These are phyloP conservation scores for Cabera pusaria DNA, from an alignment of 2,888 invertebrate species.

Conservation along the genomic window DNA sequence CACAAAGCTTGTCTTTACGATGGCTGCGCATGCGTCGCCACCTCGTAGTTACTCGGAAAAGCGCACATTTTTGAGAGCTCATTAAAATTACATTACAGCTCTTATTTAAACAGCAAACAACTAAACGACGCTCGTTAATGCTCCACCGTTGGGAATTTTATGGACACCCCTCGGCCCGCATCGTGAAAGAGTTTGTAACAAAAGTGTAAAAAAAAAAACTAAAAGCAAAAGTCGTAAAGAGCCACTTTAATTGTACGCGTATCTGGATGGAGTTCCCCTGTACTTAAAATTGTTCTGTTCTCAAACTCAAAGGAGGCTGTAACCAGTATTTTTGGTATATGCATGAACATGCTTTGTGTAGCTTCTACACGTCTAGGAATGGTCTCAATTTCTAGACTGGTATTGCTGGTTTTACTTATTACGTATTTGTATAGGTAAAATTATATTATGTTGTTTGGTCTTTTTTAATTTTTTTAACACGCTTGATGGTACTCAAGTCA, in stretches of 20 bases:
- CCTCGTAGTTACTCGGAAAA: conserved; percentile 46
- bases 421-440: no score
- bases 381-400: no score
- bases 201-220: conserved; percentile 19
- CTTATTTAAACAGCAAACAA: conserved; percentile 79
- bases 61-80: conserved; percentile 74
- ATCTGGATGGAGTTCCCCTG: conserved; percentile 13
- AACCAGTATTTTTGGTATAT: no score
- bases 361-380: no score
- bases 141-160: conserved; percentile 63
- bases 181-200: conserved; percentile 18
- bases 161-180: conserved; percentile 56
- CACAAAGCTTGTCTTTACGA: no score
- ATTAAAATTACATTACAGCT: conserved; percentile 81
- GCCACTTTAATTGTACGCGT: conserved; percentile 12
- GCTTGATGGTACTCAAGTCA: no score
- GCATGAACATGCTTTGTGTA: no score
- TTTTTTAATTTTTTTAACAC: no score
- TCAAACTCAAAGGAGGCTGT: no score
- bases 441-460: no score
- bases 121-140: conserved; percentile 78
- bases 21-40: conserved; percentile 29
- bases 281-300: conserved; percentile 8
- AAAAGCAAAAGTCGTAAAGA: conserved; percentile 15
- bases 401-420: no score